phyloP scores from a whole-genome alignment of 2,888 invertebrate species.

The Parnassius orleans region DNA sequence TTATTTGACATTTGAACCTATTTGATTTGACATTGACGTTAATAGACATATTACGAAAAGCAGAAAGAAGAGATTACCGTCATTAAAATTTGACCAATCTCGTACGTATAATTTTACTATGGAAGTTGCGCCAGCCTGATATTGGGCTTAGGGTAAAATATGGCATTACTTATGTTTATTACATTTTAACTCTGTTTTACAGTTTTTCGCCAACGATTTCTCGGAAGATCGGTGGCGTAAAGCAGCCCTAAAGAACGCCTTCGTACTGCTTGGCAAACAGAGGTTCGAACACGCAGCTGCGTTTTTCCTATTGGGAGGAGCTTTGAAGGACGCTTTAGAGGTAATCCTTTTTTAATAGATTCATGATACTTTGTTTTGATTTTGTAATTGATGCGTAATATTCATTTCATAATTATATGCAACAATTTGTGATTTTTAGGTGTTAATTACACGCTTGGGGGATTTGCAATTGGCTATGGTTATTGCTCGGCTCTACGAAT shows the following conservation, averaged over 20 bases:
- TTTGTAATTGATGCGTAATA: background rate
- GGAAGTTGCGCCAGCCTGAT: too few relatives aligned
- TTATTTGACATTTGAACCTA: too few relatives aligned
- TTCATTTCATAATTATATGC: background rate
- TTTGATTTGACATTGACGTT: too few relatives aligned
- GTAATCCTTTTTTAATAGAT: conserved; percentile 59
- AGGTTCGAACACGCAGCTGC: conserved; percentile 98
- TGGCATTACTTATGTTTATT: too few relatives aligned
- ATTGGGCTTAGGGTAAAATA: too few relatives aligned
- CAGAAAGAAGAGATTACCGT: too few relatives aligned
- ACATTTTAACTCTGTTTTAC: conserved; percentile 25
- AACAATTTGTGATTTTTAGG: conserved; percentile 64
- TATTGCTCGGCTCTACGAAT: conserved; percentile 95
- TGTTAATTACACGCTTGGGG: conserved; percentile 93
- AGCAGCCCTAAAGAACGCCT: conserved; percentile 98
- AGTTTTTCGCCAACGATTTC: conserved; percentile 98
- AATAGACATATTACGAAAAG: too few relatives aligned
- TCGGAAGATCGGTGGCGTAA: conserved; percentile 96
- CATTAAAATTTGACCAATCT: too few relatives aligned
- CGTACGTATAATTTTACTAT: too few relatives aligned
- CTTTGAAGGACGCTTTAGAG: conserved; percentile 97
- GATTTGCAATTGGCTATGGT: conserved; percentile 98
- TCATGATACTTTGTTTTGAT: too few relatives aligned
- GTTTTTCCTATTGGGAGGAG: conserved; percentile 97
- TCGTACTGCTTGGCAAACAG: conserved; percentile 96